Evolutionary conservation across 2,888 invertebrate genomes (phyloP).

Genomic region (Lottia scabra): DNA sequence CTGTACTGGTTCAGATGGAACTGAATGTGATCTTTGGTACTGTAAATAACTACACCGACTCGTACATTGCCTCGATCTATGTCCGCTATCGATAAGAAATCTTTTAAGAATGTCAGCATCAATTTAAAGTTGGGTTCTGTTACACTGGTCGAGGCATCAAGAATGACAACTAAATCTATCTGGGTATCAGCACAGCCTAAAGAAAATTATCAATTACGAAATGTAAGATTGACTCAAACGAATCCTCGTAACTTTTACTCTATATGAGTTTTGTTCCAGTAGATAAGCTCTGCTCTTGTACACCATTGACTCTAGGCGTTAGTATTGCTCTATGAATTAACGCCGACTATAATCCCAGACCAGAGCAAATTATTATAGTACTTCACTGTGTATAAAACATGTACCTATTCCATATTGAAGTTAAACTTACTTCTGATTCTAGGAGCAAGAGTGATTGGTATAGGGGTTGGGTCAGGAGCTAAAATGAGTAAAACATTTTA

Average conservation of each 20-base stretch:
- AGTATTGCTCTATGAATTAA: no score
- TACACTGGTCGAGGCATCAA: slow-evolving; percentile 53
- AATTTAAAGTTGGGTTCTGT: slow-evolving; percentile 39
- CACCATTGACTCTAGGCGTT: no score
- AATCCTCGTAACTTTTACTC: not conserved
- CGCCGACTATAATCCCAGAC: no score
- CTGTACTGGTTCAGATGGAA: slow-evolving; percentile 51
- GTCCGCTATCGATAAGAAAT: slow-evolving; percentile 32
- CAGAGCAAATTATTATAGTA: no score
- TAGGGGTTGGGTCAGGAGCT: slow-evolving; percentile 12
- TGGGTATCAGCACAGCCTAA: slow-evolving; percentile 34
- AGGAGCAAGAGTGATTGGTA: slow-evolving; percentile 12
- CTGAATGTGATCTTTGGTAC: slow-evolving; percentile 45
- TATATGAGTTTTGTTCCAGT: no score
- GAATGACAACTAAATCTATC: slow-evolving; percentile 44
- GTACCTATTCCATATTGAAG: no score
- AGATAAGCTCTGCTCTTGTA: no score
- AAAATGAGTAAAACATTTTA: not conserved
- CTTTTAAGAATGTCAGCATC: slow-evolving; percentile 38
- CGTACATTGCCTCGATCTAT: slow-evolving; percentile 27
- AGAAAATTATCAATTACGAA: not conserved
- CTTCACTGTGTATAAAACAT: no score
- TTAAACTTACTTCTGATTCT: slow-evolving; percentile 5
- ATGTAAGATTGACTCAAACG: not conserved
- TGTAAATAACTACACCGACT: slow-evolving; percentile 40